phyloP scores from a whole-genome alignment of 1,140 invertebrate genomes.

The Rhopalosiphum maidis region DNA sequence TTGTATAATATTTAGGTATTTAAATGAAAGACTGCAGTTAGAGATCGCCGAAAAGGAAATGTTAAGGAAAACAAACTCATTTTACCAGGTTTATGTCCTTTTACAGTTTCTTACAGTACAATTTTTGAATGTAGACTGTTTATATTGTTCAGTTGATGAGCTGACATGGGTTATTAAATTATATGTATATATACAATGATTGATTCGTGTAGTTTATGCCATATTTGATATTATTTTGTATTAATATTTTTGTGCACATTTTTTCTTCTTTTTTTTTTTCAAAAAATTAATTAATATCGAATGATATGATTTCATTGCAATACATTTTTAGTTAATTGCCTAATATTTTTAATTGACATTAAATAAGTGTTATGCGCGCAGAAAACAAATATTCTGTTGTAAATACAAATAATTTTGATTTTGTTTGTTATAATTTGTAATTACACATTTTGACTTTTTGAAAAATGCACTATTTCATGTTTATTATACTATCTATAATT shows the following conservation, averaged over 20 bases:
- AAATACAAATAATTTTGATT: background rate
- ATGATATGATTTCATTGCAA: background rate
- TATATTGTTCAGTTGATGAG: conserved; percentile 63
- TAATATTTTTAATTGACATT: background rate
- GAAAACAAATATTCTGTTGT: background rate
- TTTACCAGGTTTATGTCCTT: conserved; percentile 71
- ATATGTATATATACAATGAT: background rate
- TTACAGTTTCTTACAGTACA: conserved; percentile 43
- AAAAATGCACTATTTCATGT: background rate
- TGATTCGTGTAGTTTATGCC: background rate
- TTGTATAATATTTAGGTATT: conserved; percentile 66
- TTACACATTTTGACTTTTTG: background rate
- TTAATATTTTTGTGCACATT: background rate
- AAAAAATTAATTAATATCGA: background rate
- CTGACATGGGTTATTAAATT: background rate
- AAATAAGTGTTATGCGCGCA: background rate
- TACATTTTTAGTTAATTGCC: background rate
- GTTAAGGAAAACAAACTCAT: conserved; percentile 72
- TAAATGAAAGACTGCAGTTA: conserved; percentile 82
- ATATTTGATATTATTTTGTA: background rate
- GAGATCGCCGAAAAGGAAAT: conserved; percentile 81
- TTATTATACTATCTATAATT: background rate
- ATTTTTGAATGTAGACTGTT: conserved; percentile 62
- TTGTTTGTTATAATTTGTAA: background rate
- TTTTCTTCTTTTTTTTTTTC: background rate